Evolutionary conservation across 1,140 invertebrate genomes (phyloP).

Genomic region (Pseudomyrmex cubaensis): DNA sequence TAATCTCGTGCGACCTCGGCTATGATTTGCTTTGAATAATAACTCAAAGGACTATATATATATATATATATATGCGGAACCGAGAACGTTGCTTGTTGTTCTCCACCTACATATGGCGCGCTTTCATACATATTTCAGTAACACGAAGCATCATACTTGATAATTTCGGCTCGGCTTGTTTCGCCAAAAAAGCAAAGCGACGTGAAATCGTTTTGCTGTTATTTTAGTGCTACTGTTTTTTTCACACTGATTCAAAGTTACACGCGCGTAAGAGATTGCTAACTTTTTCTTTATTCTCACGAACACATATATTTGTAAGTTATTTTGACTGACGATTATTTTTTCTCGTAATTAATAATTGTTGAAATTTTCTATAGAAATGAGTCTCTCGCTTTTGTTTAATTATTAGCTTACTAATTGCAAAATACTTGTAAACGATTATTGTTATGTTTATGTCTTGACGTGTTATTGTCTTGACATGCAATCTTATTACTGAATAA

Average conservation of each 20-base stretch:
- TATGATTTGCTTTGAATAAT: slow-evolving; percentile 84
- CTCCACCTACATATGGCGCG: slow-evolving; percentile 63
- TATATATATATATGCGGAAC: slow-evolving; percentile 28
- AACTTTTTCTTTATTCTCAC: background rate
- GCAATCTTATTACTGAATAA: background rate
- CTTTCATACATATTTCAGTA: slow-evolving; percentile 83
- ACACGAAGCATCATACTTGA: slow-evolving; percentile 78
- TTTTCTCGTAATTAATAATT: background rate
- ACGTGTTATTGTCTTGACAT: background rate
- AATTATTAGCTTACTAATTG: slow-evolving; percentile 17
- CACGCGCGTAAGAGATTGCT: background rate
- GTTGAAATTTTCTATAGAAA: background rate
- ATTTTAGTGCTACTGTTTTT: background rate
- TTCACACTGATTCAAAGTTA: background rate
- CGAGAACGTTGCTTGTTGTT: slow-evolving; percentile 67
- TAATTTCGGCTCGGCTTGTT: slow-evolving; percentile 74
- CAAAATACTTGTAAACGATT: background rate
- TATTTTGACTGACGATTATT: background rate
- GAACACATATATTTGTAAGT: too few species aligned
- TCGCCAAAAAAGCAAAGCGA: slow-evolving; percentile 26
- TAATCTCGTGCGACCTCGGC: slow-evolving; percentile 74
- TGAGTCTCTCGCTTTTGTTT: background rate
- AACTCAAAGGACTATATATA: slow-evolving; percentile 80
- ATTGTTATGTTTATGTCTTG: background rate
- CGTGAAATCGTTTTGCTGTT: slow-evolving; percentile 29